Evolutionary conservation across 2,888 invertebrate genomes (phyloP).

Genomic region (Neoaliturus tenellus): DNA sequence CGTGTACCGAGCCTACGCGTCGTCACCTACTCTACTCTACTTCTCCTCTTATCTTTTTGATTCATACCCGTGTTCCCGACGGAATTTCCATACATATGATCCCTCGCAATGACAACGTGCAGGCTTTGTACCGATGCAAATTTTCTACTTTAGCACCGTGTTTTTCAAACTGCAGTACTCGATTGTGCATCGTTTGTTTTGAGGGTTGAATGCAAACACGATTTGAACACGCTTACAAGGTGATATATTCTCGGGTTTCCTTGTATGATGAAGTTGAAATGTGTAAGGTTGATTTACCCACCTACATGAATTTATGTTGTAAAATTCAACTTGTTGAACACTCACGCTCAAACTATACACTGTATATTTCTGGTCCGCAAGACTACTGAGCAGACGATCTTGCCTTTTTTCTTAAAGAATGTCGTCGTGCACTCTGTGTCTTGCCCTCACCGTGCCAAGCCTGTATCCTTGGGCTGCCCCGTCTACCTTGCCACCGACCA

Average conservation of each 20-base stretch:
- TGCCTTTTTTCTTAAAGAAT: too few species aligned
- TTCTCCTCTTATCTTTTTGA: conserved; percentile 34
- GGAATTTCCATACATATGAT: conserved; percentile 19
- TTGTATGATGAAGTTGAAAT: conserved; percentile 12
- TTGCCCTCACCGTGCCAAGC: too few species aligned
- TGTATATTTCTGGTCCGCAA: too few species aligned
- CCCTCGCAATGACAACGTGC: not conserved
- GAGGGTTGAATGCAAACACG: conserved; percentile 12
- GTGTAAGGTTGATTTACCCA: not conserved
- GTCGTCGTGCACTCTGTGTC: too few species aligned
- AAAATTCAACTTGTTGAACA: not conserved
- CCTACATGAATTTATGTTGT: not conserved
- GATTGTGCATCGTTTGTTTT: not conserved
- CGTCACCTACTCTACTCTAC: conserved; percentile 46
- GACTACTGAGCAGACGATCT: not conserved
- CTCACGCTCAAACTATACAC: not conserved
- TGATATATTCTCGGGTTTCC: conserved; percentile 13
- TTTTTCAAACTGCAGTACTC: not conserved
- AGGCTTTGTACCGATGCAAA: conserved; percentile 18
- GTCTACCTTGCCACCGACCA: not conserved
- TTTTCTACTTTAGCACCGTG: conserved; percentile 23
- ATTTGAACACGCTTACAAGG: conserved; percentile 8
- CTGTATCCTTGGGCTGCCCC: not conserved
- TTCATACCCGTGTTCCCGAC: conserved; percentile 8
- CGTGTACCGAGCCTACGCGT: conserved; percentile 30